Base-by-base conservation (phyloP, 1,140 invertebrate species). In the Grapholita molesta region DNA sequence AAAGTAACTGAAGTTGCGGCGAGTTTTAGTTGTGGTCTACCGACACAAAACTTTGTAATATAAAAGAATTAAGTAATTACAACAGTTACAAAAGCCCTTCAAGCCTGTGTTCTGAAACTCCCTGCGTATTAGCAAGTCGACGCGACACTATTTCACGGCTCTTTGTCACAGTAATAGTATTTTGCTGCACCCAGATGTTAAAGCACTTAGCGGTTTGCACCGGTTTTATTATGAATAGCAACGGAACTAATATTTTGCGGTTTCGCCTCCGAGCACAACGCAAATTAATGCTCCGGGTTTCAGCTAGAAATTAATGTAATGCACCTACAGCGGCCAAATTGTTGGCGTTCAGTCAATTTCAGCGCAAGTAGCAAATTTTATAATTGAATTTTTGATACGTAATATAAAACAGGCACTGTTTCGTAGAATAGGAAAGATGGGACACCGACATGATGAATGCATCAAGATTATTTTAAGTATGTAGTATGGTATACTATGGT, bases 221-320 rank as follows among this genome's bases (percentile, higher is more conserved):
- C 80, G 80, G 80, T 90, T 89, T 88, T 89, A 88, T 89, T 89
- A 89, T 89, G 85, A 89, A 90, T 90, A 88, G 83, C 85, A 85
- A 83, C 83, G 85, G 88, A 84, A 86, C 88, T 88, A 88, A 85
- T 88, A 88, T 89, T 90, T 89, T 90, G 86, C 70, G 88, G 88
- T 84, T 87, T 88, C 84, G 82, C 85, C 79, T 75, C 78, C 75
- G 82, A 87, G 78, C 83, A 80, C 83, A 86, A 87, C 88, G 78
- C 88, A 88, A 90, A 90, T 89, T 90, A 90, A 90, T 90, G 85
- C 79, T 83, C 78, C 73, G 79, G 88, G 85, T 89, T 88, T 89
- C 86, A 88, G 86, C 86, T 88, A 77, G 79, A 86, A 88, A 89
- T 90, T 89, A 90, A 90, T 90, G 88, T 88, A 89, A 90, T 89